Evolutionary conservation across 1,140 invertebrate genomes (phyloP), one percentile per base, ranked within the genome.

Genomic region (Atopsyche davidsoni): DNA sequence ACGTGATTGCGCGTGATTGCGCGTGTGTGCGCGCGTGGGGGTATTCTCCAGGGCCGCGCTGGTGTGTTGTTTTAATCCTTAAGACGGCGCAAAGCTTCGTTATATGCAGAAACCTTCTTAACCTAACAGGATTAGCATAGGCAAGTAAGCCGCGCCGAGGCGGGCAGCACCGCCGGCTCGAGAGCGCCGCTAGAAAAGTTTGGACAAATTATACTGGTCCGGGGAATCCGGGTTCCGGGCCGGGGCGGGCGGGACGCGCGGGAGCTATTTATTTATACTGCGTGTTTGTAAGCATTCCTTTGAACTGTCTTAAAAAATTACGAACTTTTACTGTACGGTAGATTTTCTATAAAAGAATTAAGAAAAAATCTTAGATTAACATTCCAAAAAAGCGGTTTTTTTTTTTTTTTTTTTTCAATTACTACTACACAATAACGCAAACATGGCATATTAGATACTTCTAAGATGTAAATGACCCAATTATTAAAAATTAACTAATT

Each of bases 101-200:
- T 76, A 78, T 79, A 77, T 77, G 75, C 75, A 75, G 75, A 77
- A 77, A 78, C 75, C 77, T 78, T 77, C 76, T 78, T 79, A 78
- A 76, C 75, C 75, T 78, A 79, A 79, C 77, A 77, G 73, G 77
- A 79, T 79, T 79, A 79, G 73, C 75, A 72, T 73, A 72, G 67
- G 73, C 75, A 77, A 73, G 74, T 65, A 68, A 66, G 65, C 47
- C 22, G 46, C 44, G 45, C 51, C 45, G 34, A 24, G 49, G 45
- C 51, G 39, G 34, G 32, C n/a, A 18, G 22, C 51, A 46, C 25
- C 16, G 2, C 18, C 44, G 41, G 31, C 22, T 17, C 14, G 14
- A 19, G 35, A 7, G 19, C 14, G 23, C 16, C 22, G 35, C 39
- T 19, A 11, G 3, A 19, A 11, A 9, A 28, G 13, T 28, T 28